phyloP scores from a whole-genome alignment of 2,888 invertebrate species.

The Microctonus brassicae region DNA sequence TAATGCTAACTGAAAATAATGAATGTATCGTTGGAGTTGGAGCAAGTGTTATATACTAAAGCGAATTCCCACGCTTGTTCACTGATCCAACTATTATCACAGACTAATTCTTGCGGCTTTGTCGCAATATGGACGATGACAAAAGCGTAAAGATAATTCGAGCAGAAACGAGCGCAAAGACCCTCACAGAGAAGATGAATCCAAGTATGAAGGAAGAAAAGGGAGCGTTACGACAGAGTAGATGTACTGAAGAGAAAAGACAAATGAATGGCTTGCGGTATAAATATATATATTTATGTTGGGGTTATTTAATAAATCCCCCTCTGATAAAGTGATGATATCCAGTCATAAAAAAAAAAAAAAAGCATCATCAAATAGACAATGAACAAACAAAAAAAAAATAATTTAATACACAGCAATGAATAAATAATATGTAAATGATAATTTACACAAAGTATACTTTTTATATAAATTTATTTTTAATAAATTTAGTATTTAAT shows the following conservation, averaged over 20 bases:
- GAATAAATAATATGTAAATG: no score
- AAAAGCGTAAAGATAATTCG: constrained; percentile 31
- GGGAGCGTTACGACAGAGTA: constrained; percentile 3
- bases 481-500: no score
- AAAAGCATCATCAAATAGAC: not conserved
- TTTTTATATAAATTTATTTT: no score
- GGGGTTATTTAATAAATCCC: constrained; percentile 16
- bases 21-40: constrained; percentile 16
- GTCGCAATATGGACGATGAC: constrained; percentile 26
- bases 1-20: constrained; percentile 11
- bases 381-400: not conserved
- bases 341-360: not conserved
- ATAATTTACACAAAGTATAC: no score
- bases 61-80: constrained; percentile 9
- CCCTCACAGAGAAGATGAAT: constrained; percentile 6
- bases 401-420: not conserved
- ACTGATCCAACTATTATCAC: constrained; percentile 22
- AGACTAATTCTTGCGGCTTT: constrained; percentile 29
- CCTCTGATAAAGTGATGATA: constrained; percentile 25
- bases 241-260: constrained; percentile 24
- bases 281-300: constrained; percentile 24
- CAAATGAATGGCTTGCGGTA: constrained; percentile 32
- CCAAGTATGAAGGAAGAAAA: not conserved
- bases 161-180: constrained; percentile 29
- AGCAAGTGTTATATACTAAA: constrained; percentile 14